Conservation (phyloP, 2,113 vertebrate species). For the Corythaixoides concolor region DNA sequence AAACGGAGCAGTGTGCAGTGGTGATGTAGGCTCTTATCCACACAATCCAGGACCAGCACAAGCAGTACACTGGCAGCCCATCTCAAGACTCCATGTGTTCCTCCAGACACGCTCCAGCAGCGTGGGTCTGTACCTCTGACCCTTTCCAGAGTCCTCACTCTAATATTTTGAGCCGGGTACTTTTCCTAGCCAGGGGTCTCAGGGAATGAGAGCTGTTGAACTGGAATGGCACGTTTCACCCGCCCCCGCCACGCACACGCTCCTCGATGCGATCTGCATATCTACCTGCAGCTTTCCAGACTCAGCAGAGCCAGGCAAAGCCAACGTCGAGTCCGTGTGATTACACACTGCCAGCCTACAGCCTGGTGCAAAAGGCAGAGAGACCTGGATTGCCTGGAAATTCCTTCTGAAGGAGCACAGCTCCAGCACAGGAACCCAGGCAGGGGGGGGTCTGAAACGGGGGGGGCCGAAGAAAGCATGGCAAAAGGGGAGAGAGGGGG, state of each 20-base stretch:
- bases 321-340: fast-evolving
- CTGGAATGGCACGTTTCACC: constrained; percentile 26
- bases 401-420: not conserved
- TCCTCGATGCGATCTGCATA: not conserved
- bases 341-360: not conserved
- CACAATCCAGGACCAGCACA: not conserved
- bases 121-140: fast-evolving
- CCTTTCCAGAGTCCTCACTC: not conserved
- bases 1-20: fast-evolving
- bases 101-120: not conserved
- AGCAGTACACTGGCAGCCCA: fast-evolving
- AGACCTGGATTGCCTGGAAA: not conserved
- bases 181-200: constrained; percentile 53
- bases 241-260: not conserved
- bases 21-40: not conserved
- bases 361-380: not conserved
- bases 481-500: not conserved
- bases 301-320: not conserved
- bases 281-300: not conserved
- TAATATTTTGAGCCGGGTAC: not conserved
- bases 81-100: not conserved
- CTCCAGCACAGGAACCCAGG: not conserved
- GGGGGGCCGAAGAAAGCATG: not conserved
- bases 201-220: constrained; percentile 9
- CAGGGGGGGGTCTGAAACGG: no score